Base-by-base conservation (phyloP, 1,140 invertebrate genomes). In the Patella vulgata region DNA sequence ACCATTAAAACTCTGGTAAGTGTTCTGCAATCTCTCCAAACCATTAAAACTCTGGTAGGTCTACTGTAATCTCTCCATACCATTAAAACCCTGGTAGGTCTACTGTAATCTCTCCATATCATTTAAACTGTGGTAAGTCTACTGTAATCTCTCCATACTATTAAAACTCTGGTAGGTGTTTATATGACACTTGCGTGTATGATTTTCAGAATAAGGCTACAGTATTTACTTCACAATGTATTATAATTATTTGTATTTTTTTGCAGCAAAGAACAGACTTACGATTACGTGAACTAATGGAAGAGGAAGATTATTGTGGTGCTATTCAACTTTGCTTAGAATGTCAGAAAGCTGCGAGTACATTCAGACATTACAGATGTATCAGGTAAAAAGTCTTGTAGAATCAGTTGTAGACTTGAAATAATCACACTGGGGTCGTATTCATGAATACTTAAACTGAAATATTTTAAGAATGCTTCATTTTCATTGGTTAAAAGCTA, bases 261-360 rank as follows among this genome's bases (percentile, higher is more conserved):
- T 85, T 85, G 36, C 71, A 91, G 90, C 88, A 91, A 86, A 89
- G 90, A 73, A 95, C 94, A 5, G 93, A 96, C 82, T 89, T 91
- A 48, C 87, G 91, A 74, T 87, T 96, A 0, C 89, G 93, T 59
- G 90, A 93, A 74, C 84, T 97, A 48, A 71, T 97, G 25, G 88
- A 87, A 48, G 91, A 92, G 70, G 92, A 92, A 69, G 93, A 97
- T 82, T 98, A 93, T 86, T 90, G 91, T 48, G 90, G 90, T 50
- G 95, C 95, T 2, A 97, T 98, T 63, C 89, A 91, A 17, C 82
- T 98, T 27, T 88, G 96, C 51, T 81, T 95, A 27, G 92, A 95
- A 82, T 96, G 94, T 74, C 92, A 93, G 78, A 91, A 91, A 80
- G 92, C 91, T 4, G 92, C 94, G 23, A 74, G 69, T 31, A 80